phyloP scores from a whole-genome alignment of 2,888 invertebrate genomes.

The Nymphalis c-album region DNA sequence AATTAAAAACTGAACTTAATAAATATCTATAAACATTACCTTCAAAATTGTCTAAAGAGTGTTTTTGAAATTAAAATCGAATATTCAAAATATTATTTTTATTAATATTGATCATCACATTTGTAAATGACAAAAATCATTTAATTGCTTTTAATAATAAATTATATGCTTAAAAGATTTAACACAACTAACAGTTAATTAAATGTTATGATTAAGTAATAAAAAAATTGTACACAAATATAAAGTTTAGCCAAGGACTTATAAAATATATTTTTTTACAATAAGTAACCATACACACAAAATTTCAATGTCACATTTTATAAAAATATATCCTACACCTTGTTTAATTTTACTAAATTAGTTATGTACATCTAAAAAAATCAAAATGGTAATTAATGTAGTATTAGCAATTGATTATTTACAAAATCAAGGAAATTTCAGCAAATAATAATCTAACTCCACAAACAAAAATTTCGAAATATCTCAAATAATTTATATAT shows the following conservation, averaged over 20 bases:
- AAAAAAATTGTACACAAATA: constrained; percentile 12
- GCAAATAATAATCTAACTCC: neutral
- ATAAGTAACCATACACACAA: constrained; percentile 1
- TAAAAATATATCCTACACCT: constrained; percentile 33
- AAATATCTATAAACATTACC: constrained; percentile 2
- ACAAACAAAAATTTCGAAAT: neutral
- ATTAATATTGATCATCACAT: constrained; percentile 25
- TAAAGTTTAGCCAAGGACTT: neutral
- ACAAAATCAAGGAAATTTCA: neutral
- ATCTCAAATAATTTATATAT: too few species aligned
- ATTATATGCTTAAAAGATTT: constrained; percentile 6
- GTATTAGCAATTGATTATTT: neutral
- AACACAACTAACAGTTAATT: neutral
- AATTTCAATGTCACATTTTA: constrained; percentile 31
- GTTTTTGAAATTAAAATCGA: constrained; percentile 15
- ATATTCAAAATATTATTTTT: constrained; percentile 13
- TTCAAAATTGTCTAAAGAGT: neutral
- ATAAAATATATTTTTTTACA: neutral
- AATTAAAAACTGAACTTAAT: neutral
- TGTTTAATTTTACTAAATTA: constrained; percentile 20
- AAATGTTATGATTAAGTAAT: constrained; percentile 16
- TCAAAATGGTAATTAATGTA: neutral
- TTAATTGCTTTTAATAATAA: constrained; percentile 21
- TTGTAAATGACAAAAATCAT: constrained; percentile 20
- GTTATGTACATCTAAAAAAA: constrained; percentile 6